A percentile compares a stretch with the other conserved stretches of the same genome.
Evolutionary conservation across 2,113 vertebrate species (phyloP).

Genomic region (Diadophis punctatus): DNA sequence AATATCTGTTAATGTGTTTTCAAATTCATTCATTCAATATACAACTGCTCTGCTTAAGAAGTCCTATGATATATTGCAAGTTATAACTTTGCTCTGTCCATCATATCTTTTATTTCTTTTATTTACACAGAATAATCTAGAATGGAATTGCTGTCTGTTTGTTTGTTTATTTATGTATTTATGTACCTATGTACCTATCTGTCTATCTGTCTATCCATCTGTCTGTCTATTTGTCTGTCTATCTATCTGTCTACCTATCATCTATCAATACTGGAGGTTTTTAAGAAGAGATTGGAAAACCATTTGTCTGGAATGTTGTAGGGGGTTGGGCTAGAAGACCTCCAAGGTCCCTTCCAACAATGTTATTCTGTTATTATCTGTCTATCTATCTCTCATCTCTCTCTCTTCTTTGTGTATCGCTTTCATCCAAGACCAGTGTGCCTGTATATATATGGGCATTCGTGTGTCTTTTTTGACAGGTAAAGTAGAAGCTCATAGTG

Average conservation of each 20-base stretch:
- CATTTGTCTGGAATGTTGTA: not conserved
- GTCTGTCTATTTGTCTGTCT: not conserved
- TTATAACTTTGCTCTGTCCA: not conserved
- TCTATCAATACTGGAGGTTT: not conserved
- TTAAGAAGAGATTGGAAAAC: not conserved
- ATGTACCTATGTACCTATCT: not conserved
- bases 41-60: not conserved
- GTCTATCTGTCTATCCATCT: too few species aligned
- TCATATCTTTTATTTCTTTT: not conserved
- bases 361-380: not conserved
- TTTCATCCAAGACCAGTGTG: not conserved
- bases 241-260: not conserved
- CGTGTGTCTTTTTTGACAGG: not conserved
- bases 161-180: not conserved
- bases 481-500: not conserved
- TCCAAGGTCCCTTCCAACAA: not conserved
- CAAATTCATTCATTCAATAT: not conserved
- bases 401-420: not conserved
- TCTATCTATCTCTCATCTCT: not conserved
- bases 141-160: not conserved
- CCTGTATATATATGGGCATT: not conserved
- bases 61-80: not conserved
- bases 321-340: not conserved
- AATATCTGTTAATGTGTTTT: not conserved
- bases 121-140: not conserved